A percentile compares a stretch with the other conserved stretches of the same genome.
phyloP scores from a whole-genome alignment of 2,888 invertebrate genomes.

The Melinaea menophilus region DNA sequence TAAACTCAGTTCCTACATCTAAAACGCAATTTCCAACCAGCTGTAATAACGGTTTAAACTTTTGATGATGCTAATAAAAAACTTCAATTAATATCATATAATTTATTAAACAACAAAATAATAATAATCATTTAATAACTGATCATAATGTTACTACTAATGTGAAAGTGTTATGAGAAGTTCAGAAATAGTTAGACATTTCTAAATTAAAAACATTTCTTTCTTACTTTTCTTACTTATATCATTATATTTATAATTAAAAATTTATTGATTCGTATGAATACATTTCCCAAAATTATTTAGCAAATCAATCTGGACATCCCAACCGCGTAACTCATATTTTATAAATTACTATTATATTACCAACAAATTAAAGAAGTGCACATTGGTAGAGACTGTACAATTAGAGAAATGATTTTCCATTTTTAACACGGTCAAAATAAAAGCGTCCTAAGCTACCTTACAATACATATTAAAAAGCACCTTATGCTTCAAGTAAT shows the following conservation, averaged over 20 bases:
- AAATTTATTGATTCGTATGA: constrained; percentile 3
- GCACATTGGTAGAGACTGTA: constrained; percentile 49
- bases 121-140: too few species aligned
- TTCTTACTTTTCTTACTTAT: too few species aligned
- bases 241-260: constrained; percentile 8
- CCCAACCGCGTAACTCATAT: constrained; percentile 45
- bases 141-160: too few species aligned
- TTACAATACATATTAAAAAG: too few species aligned
- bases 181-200: too few species aligned
- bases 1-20: constrained; percentile 32
- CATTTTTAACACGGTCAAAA: constrained; percentile 35
- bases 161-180: too few species aligned
- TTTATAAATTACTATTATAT: constrained; percentile 52
- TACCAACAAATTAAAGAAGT: constrained; percentile 54
- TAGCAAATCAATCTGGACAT: constrained; percentile 31
- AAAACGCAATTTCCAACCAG: constrained; percentile 19
- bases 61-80: constrained; percentile 32
- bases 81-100: background rate
- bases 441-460: constrained; percentile 18
- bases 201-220: too few species aligned
- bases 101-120: background rate
- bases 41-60: constrained; percentile 27
- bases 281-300: constrained; percentile 29
- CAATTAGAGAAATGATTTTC: constrained; percentile 57
- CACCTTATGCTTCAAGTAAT: too few species aligned